These are phyloP conservation scores for Cebus imitator DNA, from an alignment of 2,113 vertebrate species.

Conservation along the genomic window DNA sequence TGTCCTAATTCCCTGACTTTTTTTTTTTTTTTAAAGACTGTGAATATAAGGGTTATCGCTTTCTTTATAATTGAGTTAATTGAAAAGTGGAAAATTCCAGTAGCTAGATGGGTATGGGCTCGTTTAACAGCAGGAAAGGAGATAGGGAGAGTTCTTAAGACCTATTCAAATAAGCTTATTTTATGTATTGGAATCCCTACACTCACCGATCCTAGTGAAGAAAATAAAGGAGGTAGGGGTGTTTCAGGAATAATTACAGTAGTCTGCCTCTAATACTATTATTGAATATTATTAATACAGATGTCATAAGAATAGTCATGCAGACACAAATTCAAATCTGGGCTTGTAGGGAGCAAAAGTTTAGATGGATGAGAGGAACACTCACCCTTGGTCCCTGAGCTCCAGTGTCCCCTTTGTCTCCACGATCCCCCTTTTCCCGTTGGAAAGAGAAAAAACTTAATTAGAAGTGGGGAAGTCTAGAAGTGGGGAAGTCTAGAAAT, in stretches of 20 bases:
- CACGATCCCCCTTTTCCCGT: conserved; percentile 90
- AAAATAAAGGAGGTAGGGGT: background rate
- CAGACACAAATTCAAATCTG: background rate
- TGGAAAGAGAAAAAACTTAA: background rate
- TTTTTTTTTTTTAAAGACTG: background rate
- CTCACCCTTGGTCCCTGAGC: conserved; percentile 90
- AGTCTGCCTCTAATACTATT: background rate
- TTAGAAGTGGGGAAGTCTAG: background rate
- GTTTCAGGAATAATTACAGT: background rate
- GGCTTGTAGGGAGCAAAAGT: background rate
- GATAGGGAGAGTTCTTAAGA: background rate
- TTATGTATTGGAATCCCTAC: background rate
- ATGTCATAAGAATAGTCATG: background rate
- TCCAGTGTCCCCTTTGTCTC: conserved; percentile 93
- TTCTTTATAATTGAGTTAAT: conserved; percentile 1
- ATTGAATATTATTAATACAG: background rate
- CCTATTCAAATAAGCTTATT: background rate
- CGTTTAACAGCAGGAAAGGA: background rate
- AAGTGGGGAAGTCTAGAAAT: background rate
- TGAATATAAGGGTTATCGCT: background rate
- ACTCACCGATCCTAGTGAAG: background rate
- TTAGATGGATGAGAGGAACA: conserved; percentile 21
- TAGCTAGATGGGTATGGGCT: background rate
- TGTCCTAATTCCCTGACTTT: background rate
- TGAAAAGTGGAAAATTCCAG: background rate